Evolutionary conservation across 2,113 vertebrate species (phyloP).

Genomic region (Dicentrarchus labrax): DNA sequence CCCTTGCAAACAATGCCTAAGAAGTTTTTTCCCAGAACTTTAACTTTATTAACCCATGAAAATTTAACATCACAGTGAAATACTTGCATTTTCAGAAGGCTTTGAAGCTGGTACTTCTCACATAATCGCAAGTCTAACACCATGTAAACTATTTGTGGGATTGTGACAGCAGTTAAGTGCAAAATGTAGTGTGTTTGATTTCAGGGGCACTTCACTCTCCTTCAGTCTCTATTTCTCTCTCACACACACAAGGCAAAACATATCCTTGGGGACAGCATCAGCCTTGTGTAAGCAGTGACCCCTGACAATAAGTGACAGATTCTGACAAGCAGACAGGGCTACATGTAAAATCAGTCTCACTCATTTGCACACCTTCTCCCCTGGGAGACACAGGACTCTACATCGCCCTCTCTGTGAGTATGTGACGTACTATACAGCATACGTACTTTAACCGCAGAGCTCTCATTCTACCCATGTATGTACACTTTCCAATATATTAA

Average conservation of each 20-base stretch:
- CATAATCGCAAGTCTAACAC: slow-evolving; percentile 5
- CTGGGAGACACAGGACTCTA: slow-evolving; percentile 47
- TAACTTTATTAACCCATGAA: neutral
- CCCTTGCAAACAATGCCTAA: neutral
- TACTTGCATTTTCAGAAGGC: neutral
- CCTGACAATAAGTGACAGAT: slow-evolving; percentile 81
- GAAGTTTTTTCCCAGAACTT: neutral
- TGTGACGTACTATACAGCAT: slow-evolving; percentile 27
- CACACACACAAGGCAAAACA: slow-evolving; percentile 64
- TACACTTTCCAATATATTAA: neutral
- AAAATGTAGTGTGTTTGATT: slow-evolving; percentile 62
- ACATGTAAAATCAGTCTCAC: slow-evolving; percentile 78
- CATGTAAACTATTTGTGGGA: slow-evolving; percentile 42
- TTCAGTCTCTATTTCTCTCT: slow-evolving; percentile 51
- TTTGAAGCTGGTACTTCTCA: slow-evolving; percentile 1
- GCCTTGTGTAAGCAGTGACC: slow-evolving; percentile 78
- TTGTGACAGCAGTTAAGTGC: slow-evolving; percentile 44
- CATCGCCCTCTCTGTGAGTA: slow-evolving; percentile 46
- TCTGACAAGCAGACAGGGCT: slow-evolving; percentile 78
- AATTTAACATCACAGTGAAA: neutral
- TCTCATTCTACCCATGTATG: neutral
- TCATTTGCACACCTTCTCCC: slow-evolving; percentile 79
- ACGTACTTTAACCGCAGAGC: neutral
- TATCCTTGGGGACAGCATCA: slow-evolving; percentile 69
- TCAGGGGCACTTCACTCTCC: slow-evolving; percentile 49